phyloP scores from a whole-genome alignment of 2,888 invertebrate genomes.

The Nephrotoma guestfalica region DNA sequence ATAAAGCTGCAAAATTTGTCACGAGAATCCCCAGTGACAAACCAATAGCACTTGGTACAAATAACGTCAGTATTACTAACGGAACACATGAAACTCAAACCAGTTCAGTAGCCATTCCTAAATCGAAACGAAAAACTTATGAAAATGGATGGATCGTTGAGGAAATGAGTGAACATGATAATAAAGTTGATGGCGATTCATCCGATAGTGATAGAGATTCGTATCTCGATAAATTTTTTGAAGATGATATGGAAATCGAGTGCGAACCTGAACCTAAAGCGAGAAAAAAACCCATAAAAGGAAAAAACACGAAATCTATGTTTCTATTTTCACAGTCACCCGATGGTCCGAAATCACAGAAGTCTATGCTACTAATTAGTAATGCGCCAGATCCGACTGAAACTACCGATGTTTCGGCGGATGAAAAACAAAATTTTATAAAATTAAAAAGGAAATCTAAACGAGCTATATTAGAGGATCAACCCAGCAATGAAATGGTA shows the following conservation, averaged over 20 bases:
- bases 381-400: background rate
- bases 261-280: background rate
- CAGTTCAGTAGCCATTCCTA: background rate
- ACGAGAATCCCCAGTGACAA: background rate
- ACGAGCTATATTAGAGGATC: background rate
- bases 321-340: background rate
- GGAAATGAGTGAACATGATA: background rate
- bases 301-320: background rate
- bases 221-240: background rate
- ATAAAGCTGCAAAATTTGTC: background rate
- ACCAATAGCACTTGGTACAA: background rate
- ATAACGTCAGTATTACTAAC: background rate
- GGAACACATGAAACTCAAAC: background rate
- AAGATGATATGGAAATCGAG: background rate
- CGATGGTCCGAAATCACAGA: background rate
- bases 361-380: background rate
- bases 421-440: background rate
- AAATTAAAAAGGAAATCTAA: background rate
- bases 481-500: background rate
- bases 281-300: background rate
- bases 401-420: background rate
- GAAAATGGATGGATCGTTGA: background rate
- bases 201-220: background rate
- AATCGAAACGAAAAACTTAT: background rate
- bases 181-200: background rate